These are phyloP conservation scores for Aporrectodea caliginosa DNA, from an alignment of 1,140 invertebrate species.

Conservation along the genomic window DNA sequence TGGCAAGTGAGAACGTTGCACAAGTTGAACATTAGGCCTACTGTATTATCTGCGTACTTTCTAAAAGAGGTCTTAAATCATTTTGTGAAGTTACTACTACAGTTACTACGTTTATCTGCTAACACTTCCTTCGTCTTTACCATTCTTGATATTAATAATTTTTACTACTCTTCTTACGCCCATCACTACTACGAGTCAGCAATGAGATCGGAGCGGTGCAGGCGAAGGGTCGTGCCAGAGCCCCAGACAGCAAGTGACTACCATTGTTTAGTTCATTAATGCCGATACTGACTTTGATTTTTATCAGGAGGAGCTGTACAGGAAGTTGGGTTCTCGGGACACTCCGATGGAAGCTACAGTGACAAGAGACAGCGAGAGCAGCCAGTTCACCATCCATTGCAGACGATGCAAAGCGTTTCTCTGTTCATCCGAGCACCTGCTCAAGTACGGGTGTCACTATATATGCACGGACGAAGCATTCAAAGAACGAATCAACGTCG, in stretches of 20 bases:
- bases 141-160: background rate
- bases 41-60: no score
- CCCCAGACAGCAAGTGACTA: slow-evolving; percentile 27
- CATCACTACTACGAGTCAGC: no score
- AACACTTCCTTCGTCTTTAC: no score
- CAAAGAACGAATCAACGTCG: background rate
- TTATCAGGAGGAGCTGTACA: background rate
- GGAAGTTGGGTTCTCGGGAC: background rate
- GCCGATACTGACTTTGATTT: background rate
- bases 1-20: no score
- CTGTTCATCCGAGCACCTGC: background rate
- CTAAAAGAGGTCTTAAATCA: no score
- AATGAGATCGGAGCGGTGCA: slow-evolving; percentile 34
- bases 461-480: background rate
- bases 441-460: background rate
- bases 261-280: background rate
- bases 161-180: background rate
- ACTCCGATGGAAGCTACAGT: background rate
- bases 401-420: background rate
- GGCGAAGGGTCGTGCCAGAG: slow-evolving; percentile 28
- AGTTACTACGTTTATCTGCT: no score
- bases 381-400: background rate
- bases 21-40: no score
- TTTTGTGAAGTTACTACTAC: no score
- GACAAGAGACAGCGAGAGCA: background rate